phyloP scores from a whole-genome alignment of 35 echinoderm and acorn worm species.

The Hemicentrotus pulcherrimus region DNA sequence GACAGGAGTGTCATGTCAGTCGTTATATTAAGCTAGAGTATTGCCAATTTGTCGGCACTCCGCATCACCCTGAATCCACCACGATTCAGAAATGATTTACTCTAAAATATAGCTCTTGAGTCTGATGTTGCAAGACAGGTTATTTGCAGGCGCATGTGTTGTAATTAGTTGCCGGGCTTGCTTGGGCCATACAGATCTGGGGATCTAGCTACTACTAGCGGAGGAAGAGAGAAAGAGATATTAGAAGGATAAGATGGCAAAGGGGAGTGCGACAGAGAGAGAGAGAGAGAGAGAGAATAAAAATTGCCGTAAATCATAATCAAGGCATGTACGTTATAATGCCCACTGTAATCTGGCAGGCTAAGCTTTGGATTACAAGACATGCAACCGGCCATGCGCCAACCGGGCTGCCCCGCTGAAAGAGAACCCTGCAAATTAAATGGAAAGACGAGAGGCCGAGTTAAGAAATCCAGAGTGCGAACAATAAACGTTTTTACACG shows the following conservation, averaged over 20 bases:
- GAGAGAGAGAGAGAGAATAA: background rate
- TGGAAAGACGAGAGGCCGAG: slow-evolving; percentile 17
- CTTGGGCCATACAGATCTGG: background rate
- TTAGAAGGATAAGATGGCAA: background rate
- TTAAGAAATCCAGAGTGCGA: slow-evolving; percentile 8
- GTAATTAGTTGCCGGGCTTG: slow-evolving; percentile 43
- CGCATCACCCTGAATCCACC: slow-evolving; percentile 19
- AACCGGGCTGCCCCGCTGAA: slow-evolving; percentile 24
- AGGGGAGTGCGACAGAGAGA: background rate
- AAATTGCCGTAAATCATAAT: slow-evolving; percentile 30
- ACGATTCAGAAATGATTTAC: slow-evolving; percentile 48
- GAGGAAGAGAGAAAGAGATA: background rate
- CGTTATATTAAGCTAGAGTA: background rate
- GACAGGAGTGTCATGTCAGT: slow-evolving; percentile 25
- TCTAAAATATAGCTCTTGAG: slow-evolving; percentile 48
- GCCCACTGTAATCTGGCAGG: slow-evolving; percentile 15
- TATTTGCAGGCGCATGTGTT: slow-evolving; percentile 53
- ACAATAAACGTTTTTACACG: slow-evolving; percentile 53
- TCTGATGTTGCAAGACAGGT: slow-evolving; percentile 40
- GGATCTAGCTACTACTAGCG: background rate
- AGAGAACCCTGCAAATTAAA: slow-evolving; percentile 37
- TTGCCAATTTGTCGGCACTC: slow-evolving; percentile 40
- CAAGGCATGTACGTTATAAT: slow-evolving; percentile 20
- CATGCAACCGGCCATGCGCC: background rate
- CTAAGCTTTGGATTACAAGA: slow-evolving; percentile 47